Base-by-base conservation (phyloP, 2,888 invertebrate species). In the Melipona bicolor region DNA sequence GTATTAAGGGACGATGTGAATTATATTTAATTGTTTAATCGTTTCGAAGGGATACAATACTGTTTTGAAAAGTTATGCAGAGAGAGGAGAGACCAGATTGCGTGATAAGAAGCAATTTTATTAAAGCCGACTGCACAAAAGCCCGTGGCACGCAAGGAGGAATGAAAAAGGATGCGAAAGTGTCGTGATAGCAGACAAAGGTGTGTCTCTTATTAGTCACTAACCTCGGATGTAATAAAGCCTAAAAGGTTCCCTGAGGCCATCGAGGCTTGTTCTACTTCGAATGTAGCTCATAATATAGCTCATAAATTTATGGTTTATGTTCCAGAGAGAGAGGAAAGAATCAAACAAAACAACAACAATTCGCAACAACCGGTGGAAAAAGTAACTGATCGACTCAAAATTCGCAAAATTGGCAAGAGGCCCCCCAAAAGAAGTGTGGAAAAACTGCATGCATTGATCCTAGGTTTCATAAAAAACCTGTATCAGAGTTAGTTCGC, bases 161-260 rank as follows among this genome's bases (percentile, higher is more conserved):
- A 43, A 65, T n/a, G 36, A 4, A 36, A 65, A n/a, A 6, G 21
- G 36, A 19, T 4, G 17, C 24, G 43, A 49, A 71, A 69, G 50
- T 61, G n/a, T 62, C 17, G 75, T 43, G 74, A 69, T 43, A 74
- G 74, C 70, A 79, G 86, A 85, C 81, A 86, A 87, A 91, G 91
- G 91, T 84, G 91, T 86, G 91, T 86, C 88, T 82, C 85, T 84
- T 80, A 87, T 83, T 89, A 88, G 87, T 87, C 86, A 80, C 89
- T 87, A 87, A 88, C 84, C 84, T 64, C 75, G 69, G 77, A 80
- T 67, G 86, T 87, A 90, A 91, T 90, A 88, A 87, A 75, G 83
- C 73, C 87, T 91, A 86, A 91, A 91, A 91, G 91, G 90, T 91
- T 91, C 73, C 32, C 71, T 85, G 80, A 85, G 54, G 81, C 87